Conservation (phyloP, 2,888 invertebrate genomes). For the Dryocosmus kuriphilus region DNA sequence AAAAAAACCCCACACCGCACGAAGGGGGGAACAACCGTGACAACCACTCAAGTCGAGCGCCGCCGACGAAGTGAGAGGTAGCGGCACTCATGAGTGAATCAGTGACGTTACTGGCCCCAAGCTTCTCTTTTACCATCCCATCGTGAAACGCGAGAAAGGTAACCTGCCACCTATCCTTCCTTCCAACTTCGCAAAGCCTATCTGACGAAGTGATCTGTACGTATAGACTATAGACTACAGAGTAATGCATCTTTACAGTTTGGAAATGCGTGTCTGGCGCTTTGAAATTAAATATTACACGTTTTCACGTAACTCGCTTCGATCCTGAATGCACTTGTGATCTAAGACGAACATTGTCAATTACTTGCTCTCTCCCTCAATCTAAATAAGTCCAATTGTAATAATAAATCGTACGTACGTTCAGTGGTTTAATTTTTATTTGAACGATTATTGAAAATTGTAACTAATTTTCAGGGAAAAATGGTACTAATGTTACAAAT, state of each 20-base stretch:
- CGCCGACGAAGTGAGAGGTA: conserved; percentile 74
- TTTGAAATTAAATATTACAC: conserved; percentile 19
- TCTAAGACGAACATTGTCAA: background rate
- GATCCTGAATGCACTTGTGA: conserved; percentile 14
- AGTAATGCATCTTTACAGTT: background rate
- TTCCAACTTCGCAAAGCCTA: conserved; percentile 10
- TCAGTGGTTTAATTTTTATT: too few relatives aligned
- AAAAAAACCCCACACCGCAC: background rate
- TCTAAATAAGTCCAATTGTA: too few relatives aligned
- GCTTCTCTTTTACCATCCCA: conserved; percentile 19
- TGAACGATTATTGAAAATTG: too few relatives aligned
- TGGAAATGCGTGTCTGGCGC: conserved; percentile 1
- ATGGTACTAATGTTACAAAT: too few relatives aligned
- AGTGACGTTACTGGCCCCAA: conserved; percentile 70
- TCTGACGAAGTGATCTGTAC: background rate
- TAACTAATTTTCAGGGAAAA: too few relatives aligned
- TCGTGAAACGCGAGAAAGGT: conserved; percentile 34
- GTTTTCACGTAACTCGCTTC: conserved; percentile 35
- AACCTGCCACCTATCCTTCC: background rate
- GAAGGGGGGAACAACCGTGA: conserved; percentile 57
- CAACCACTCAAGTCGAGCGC: conserved; percentile 69
- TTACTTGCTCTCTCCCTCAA: background rate
- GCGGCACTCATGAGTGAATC: conserved; percentile 70
- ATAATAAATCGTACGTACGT: too few relatives aligned
- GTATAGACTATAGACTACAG: background rate